Conservation (phyloP, 2,113 vertebrate genomes). For the Narcine bancroftii region DNA sequence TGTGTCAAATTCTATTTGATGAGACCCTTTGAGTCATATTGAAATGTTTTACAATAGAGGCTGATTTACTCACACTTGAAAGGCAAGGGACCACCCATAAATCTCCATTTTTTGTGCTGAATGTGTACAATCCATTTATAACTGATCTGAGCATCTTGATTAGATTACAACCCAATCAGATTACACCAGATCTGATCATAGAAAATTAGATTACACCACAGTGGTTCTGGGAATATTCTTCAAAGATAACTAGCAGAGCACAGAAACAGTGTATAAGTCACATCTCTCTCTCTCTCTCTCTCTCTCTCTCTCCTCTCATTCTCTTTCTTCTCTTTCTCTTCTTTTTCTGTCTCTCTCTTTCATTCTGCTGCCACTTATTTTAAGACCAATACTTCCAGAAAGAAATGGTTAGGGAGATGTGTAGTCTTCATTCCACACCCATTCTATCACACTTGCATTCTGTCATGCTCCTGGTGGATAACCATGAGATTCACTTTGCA, state of each 20-base stretch:
- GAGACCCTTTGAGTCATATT: no score
- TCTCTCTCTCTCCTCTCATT: not conserved
- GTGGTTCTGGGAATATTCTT: not conserved
- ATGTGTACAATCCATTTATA: not conserved
- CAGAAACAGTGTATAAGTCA: not conserved
- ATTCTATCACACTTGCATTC: not conserved
- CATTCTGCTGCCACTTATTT: not conserved
- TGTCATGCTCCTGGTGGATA: not conserved
- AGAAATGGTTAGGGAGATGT: no score
- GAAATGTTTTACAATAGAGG: no score
- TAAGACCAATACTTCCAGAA: not conserved
- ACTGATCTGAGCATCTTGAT: not conserved
- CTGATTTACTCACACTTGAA: not conserved
- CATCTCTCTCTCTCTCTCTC: not conserved
- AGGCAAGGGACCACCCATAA: not conserved
- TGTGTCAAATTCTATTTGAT: no score
- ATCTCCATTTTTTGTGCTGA: not conserved
- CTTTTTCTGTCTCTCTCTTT: not conserved
- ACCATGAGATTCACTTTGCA: not conserved
- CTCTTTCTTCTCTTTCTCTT: not conserved
- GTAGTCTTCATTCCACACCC: no score
- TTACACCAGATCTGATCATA: slow-evolving; percentile 13
- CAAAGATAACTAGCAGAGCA: not conserved
- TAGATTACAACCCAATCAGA: slow-evolving; percentile 26
- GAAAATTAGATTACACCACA: not conserved